These are phyloP conservation scores for Champsocephalus gunnari DNA, from an alignment of 2,797 vertebrate species.

Conservation along the genomic window DNA sequence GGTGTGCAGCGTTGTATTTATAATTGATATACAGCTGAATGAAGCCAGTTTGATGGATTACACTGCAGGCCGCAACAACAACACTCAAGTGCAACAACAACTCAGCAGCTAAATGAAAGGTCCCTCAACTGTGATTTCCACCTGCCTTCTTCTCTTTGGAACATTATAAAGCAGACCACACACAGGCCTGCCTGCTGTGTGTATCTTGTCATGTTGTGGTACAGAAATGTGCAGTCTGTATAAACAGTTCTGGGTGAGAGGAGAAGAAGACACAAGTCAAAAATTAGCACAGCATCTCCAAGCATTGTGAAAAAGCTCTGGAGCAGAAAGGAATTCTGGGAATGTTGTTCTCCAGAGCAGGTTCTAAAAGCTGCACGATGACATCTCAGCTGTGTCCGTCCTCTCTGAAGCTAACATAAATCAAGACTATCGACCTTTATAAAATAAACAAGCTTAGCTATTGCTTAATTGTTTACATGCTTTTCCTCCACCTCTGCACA, in stretches of 20 bases:
- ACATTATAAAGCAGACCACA: slow-evolving; percentile 48
- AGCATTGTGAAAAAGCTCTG: slow-evolving; percentile 9
- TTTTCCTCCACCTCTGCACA: background rate
- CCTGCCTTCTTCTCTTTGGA: slow-evolving; percentile 5
- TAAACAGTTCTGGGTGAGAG: slow-evolving; percentile 37
- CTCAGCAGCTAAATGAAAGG: slow-evolving; percentile 7
- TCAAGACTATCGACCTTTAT: slow-evolving; percentile 13
- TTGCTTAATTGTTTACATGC: slow-evolving; percentile 21
- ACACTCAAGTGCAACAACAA: slow-evolving; percentile 14
- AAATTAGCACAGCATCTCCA: slow-evolving; percentile 21
- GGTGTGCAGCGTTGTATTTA: slow-evolving; percentile 20
- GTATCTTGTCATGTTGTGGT: slow-evolving; percentile 27
- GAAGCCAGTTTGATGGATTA: slow-evolving; percentile 15
- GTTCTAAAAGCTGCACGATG: slow-evolving; percentile 41
- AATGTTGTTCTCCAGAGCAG: slow-evolving; percentile 66
- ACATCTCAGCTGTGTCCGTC: slow-evolving; percentile 14
- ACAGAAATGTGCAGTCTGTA: slow-evolving; percentile 23
- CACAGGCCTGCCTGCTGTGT: slow-evolving; percentile 22
- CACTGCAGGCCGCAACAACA: background rate
- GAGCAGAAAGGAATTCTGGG: slow-evolving; percentile 58
- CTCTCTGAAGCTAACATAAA: slow-evolving; percentile 19
- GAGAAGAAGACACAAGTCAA: slow-evolving; percentile 8
- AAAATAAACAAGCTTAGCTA: slow-evolving; percentile 31
- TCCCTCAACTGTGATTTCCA: background rate
- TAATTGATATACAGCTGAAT: slow-evolving; percentile 24